Evolutionary conservation across 1,140 invertebrate species (phyloP).

Genomic region (Hetaerina americana): DNA sequence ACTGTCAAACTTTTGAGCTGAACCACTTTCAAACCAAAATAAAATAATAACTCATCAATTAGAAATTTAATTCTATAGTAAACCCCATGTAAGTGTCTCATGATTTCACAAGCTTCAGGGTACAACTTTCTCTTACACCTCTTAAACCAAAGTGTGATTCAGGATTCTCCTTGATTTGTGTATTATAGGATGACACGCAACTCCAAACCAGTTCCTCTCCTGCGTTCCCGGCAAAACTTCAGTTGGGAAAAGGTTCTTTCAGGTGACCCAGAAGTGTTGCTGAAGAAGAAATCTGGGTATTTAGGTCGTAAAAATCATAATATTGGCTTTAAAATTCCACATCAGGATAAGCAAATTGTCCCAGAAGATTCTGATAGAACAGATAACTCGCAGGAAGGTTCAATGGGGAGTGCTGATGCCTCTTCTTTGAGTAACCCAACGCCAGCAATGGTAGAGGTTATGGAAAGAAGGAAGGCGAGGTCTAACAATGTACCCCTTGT

Average conservation of each 20-base stretch:
- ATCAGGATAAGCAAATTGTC: not conserved
- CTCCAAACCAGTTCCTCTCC: constrained; percentile 6
- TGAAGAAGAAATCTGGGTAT: constrained; percentile 8
- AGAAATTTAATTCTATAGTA: too few relatives aligned
- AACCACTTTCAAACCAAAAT: too few relatives aligned
- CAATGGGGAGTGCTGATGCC: not conserved
- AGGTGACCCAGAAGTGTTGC: constrained; percentile 19
- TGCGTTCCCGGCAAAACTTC: constrained; percentile 17
- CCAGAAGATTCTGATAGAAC: not conserved
- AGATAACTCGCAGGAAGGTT: not conserved
- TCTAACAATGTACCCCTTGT: too few relatives aligned
- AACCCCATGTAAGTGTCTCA: too few relatives aligned
- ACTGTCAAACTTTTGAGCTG: too few relatives aligned
- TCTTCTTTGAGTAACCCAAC: constrained; percentile 27
- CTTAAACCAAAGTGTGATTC: too few relatives aligned
- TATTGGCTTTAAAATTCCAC: not conserved
- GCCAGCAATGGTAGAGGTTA: constrained; percentile 36
- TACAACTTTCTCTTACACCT: too few relatives aligned
- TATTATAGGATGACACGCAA: constrained; percentile 12
- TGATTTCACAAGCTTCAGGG: too few relatives aligned
- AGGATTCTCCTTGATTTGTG: too few relatives aligned
- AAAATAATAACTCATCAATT: too few relatives aligned
- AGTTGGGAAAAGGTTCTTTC: constrained; percentile 21
- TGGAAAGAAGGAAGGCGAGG: constrained; percentile 31
- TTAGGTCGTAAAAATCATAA: not conserved